Evolutionary conservation across 1,140 invertebrate genomes (phyloP), one percentile per base, ranked within the genome.

Genomic region (Drosophila asahinai): DNA sequence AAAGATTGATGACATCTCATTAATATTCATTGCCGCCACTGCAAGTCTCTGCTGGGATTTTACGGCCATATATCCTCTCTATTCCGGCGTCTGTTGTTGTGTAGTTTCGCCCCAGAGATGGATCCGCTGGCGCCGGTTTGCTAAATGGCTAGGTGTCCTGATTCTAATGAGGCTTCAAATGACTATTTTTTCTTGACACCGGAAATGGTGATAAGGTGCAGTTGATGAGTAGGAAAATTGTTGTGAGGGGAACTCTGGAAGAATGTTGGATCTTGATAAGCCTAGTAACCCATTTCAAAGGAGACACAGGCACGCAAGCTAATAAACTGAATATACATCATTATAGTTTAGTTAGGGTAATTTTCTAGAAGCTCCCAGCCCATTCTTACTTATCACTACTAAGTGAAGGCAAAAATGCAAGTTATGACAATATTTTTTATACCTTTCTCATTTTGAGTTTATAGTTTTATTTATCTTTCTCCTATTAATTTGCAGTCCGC

Each of bases 1-100:
- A 92, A 90, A 86, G 86, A 92, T 78, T 86, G 91, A 91, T 92
- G 90, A 92, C 86, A 83, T 86, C 86, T 92, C 90, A 92, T 92
- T 92, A 92, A 92, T 92, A 92, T 92, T 92, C 90, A 92, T 92
- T 92, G 86, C 57, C 72, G 68, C 49, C 75, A 36, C 30, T 68
- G 67, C 70, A 75, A 87, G 84, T 59, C 77, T 79, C 81, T 84
- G 71, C 82, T 80, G 81, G 81, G 86, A 89, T 84, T 84, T 60
- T 72, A 25, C 68, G 43, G 51, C 65, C 76, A 80, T 90, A 81
- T 84, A 87, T 89, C 67, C 86, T 81, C 70, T 79, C 89, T 82
- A 80, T 82, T 67, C 71, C 55, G 42, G 78, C 73, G 70, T 80
- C 62, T 67, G 43, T 64, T 54, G 75, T 47, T 47, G 66, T 57